Evolutionary conservation across 2,113 vertebrate genomes (phyloP), one percentile per base, ranked within the genome.

Genomic region (Elephas maximus): DNA sequence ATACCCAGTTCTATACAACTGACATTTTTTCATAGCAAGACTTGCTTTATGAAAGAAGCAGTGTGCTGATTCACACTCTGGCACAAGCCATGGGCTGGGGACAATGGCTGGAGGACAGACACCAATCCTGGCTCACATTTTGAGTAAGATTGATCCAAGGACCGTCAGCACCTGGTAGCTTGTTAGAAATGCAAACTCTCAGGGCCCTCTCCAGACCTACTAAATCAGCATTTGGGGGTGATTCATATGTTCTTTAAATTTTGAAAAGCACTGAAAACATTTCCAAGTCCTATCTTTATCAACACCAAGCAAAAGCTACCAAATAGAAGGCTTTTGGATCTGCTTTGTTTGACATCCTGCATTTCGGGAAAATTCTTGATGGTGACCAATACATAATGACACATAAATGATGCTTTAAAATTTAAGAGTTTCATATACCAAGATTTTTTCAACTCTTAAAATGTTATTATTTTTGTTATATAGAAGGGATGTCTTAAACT

Each of bases 231-330:
- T 26, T 6, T 28, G 28, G 37, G 80, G 37, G 5, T 74, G 57
- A 51, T 18, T 0, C 33, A 33, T 4, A 2, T 33, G 28, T 67
- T 6, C 7, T 24, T 26, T 23, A 73, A 28, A 71, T 80, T 83
- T 89, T 97, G 69, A 37, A 65, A 96, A 92, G 26, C 5, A 10
- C 6, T 85, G 26, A 89, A 15, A 33, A 37, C 12, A 78, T 79
- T 90, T 91, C 71, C 53, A 79, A 71, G 5, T 79, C 11, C 0
- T 24, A 30, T 88, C 30, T 87, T 79, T 67, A 69, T 41, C 82
- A 80, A 37, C 23, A 53, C 53, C n/a, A 63, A 48, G 41, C 21
- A 89, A 84, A 90, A 57, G 3, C 24, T 90, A 44, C 4, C 9
- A 28, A 63, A 87, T n/a, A 63, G 74, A 89, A 77, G 14, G 76